Conservation (phyloP, 2,797 vertebrate genomes). For the Hypotaenidia philippensis region DNA sequence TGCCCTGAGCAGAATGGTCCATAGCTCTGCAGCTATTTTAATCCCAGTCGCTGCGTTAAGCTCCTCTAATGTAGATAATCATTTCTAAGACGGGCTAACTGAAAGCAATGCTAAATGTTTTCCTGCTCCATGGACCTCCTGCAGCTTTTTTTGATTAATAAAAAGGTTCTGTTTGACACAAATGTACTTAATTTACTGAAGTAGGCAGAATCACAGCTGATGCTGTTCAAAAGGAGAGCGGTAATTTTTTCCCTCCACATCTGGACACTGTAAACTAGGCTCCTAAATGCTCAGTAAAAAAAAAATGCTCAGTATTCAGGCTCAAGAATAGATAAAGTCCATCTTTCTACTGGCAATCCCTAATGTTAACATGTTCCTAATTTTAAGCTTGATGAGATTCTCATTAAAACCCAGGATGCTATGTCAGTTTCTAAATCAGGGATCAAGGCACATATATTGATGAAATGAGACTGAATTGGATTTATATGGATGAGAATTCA, state of each 20-base stretch:
- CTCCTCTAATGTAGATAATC: conserved; percentile 20
- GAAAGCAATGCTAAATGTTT: conserved; percentile 19
- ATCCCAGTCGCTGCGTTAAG: not conserved
- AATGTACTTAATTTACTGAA: conserved; percentile 3
- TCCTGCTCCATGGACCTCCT: not conserved
- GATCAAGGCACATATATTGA: not conserved
- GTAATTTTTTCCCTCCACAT: not conserved
- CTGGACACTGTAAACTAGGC: not conserved
- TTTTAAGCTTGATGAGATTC: not conserved
- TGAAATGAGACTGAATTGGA: not conserved
- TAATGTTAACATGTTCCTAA: not conserved
- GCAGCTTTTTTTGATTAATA: not conserved
- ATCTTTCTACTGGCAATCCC: not conserved
- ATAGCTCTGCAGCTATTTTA: not conserved
- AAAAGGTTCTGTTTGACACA: not conserved
- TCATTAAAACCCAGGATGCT: not conserved
- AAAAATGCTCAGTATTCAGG: not conserved
- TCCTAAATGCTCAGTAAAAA: not conserved
- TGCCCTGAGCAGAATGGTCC: not conserved
- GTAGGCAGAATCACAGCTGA: not conserved
- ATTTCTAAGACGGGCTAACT: not conserved
- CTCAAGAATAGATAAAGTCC: not conserved
- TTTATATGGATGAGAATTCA: not conserved
- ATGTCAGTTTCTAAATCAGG: not conserved
- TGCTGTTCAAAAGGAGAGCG: not conserved